phyloP scores from a whole-genome alignment of 1,140 invertebrate genomes.

The Batillaria attramentaria region DNA sequence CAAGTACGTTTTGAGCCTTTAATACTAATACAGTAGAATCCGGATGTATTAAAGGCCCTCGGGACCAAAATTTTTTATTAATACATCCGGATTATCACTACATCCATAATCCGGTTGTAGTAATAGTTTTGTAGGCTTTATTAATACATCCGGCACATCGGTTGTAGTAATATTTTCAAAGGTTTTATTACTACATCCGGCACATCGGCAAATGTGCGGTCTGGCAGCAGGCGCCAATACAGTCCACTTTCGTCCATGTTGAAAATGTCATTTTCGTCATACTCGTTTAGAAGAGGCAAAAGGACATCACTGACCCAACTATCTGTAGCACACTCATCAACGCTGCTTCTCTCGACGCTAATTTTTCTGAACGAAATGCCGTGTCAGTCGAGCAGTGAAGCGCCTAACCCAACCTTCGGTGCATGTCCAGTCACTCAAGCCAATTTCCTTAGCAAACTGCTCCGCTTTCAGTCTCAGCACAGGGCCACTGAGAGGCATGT shows the following conservation, averaged over 20 bases:
- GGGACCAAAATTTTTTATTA: too few relatives aligned
- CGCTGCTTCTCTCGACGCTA: not conserved
- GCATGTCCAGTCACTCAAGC: conserved; percentile 1
- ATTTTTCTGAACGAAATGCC: conserved; percentile 9
- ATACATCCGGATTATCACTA: too few relatives aligned
- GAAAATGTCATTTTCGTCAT: not conserved
- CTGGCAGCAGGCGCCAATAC: not conserved
- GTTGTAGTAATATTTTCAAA: too few relatives aligned
- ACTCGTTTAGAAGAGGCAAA: not conserved
- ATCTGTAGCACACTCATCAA: not conserved
- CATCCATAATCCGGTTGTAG: too few relatives aligned
- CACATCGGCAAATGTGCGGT: not conserved
- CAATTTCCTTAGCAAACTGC: conserved; percentile 12
- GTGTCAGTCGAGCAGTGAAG: not conserved
- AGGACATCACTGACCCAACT: conserved; percentile 5
- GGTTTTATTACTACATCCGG: too few relatives aligned
- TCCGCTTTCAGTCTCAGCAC: conserved; percentile 4
- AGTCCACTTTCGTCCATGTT: conserved; percentile 8
- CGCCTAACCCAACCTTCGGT: conserved; percentile 11
- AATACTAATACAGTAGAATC: too few relatives aligned
- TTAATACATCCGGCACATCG: too few relatives aligned
- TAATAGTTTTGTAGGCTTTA: too few relatives aligned
- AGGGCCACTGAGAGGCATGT: too few relatives aligned
- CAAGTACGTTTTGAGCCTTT: too few relatives aligned
- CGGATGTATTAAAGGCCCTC: too few relatives aligned